A percentile compares a stretch with the other conserved stretches of the same genome.
phyloP scores from a whole-genome alignment of 2,888 invertebrate genomes.

The Leptura quadrifasciata region DNA sequence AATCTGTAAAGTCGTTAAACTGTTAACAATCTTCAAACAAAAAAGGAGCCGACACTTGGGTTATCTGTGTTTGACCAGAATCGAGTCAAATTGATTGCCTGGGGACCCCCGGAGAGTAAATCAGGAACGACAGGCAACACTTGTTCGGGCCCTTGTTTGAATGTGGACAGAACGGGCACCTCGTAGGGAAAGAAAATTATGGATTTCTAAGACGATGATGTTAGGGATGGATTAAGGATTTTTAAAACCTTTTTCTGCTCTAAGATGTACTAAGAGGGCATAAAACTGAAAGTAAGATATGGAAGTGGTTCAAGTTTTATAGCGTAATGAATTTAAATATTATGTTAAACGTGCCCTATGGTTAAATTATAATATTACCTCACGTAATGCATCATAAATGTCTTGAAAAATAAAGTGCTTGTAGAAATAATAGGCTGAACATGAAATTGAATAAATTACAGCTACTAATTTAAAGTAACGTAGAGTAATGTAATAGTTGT shows the following conservation, averaged over 20 bases:
- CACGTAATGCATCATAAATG: not conserved
- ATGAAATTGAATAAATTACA: not conserved
- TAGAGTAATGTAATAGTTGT: not conserved
- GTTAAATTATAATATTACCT: not conserved
- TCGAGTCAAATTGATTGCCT: slow-evolving; percentile 62
- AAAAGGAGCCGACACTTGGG: slow-evolving; percentile 48
- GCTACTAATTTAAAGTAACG: not conserved
- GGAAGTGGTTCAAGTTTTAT: not conserved
- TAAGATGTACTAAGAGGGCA: not conserved
- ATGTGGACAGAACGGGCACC: slow-evolving; percentile 51
- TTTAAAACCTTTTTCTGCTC: not conserved
- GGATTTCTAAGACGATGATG: slow-evolving; percentile 30
- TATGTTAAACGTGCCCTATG: not conserved
- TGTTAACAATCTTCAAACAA: slow-evolving; percentile 51
- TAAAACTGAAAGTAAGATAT: not conserved
- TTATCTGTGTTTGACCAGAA: slow-evolving; percentile 66
- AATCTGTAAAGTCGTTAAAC: slow-evolving; percentile 47
- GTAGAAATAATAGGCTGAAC: not conserved
- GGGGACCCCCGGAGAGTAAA: slow-evolving; percentile 61
- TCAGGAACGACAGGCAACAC: slow-evolving; percentile 61
- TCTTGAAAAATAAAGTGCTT: not conserved
- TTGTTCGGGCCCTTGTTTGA: slow-evolving; percentile 63
- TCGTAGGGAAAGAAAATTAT: slow-evolving; percentile 56
- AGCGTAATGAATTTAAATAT: not conserved
- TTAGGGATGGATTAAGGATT: not conserved